Evolutionary conservation across 2,888 invertebrate genomes (phyloP).

Genomic region (Agrochola lychnidis): DNA sequence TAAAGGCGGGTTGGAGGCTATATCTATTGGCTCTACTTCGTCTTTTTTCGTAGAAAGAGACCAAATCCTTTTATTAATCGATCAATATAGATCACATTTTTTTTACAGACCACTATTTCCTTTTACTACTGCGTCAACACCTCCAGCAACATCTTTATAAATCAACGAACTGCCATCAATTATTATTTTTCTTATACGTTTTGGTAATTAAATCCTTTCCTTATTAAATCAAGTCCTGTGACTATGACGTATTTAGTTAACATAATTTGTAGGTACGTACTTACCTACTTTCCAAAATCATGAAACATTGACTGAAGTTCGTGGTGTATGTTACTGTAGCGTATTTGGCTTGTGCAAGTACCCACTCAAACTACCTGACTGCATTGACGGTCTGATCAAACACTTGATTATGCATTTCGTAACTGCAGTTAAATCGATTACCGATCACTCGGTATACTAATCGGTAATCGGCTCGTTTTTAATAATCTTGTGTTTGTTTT

Average conservation of each 20-base stretch:
- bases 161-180: not conserved
- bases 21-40: not conserved
- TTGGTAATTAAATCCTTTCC: not conserved
- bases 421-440: slow-evolving; percentile 64
- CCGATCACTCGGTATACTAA: slow-evolving; percentile 50
- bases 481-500: slow-evolving; percentile 46
- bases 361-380: slow-evolving; percentile 65
- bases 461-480: slow-evolving; percentile 51
- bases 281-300: not conserved
- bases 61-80: not conserved
- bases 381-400: slow-evolving; percentile 64
- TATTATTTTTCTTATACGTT: not conserved
- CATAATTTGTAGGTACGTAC: not conserved
- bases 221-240: not conserved
- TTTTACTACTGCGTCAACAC: not conserved
- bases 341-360: slow-evolving; percentile 60
- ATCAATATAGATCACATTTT: not conserved
- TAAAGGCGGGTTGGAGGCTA: not conserved
- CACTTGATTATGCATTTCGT: slow-evolving; percentile 68
- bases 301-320: slow-evolving; percentile 41
- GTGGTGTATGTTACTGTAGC: slow-evolving; percentile 38
- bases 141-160: not conserved
- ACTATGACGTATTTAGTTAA: not conserved
- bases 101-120: not conserved
- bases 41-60: not conserved